These are phyloP conservation scores for Poecilia wingei DNA, from an alignment of 2,797 vertebrate genomes.

Conservation along the genomic window DNA sequence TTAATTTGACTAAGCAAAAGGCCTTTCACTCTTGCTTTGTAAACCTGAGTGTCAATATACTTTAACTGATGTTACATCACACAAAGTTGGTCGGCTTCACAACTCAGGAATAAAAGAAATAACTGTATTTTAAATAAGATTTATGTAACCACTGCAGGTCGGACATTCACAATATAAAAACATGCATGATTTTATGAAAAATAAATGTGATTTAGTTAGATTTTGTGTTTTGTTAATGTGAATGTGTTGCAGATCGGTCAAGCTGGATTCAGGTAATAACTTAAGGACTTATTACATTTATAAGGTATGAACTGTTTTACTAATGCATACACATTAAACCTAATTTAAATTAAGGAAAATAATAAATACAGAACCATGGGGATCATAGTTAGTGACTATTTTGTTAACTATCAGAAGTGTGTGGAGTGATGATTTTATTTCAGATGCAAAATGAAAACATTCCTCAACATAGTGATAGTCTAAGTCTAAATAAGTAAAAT, in stretches of 20 bases:
- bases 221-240: background rate
- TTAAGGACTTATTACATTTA: background rate
- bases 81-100: background rate
- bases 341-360: background rate
- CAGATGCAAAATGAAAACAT: background rate
- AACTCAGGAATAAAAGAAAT: background rate
- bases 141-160: background rate
- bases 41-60: background rate
- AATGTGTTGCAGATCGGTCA: background rate
- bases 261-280: background rate
- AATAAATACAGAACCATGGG: background rate
- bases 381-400: background rate
- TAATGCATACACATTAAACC: background rate
- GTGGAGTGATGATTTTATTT: background rate
- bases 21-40: background rate
- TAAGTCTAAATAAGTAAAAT: background rate
- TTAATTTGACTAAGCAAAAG: background rate
- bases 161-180: background rate
- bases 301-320: background rate
- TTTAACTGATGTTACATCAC: background rate
- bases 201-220: background rate
- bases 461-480: background rate
- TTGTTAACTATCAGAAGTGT: background rate
- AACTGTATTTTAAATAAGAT: background rate
- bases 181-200: background rate